These are phyloP conservation scores for Eumerus sabulonum DNA, from an alignment of 2,888 invertebrate species.

Conservation along the genomic window DNA sequence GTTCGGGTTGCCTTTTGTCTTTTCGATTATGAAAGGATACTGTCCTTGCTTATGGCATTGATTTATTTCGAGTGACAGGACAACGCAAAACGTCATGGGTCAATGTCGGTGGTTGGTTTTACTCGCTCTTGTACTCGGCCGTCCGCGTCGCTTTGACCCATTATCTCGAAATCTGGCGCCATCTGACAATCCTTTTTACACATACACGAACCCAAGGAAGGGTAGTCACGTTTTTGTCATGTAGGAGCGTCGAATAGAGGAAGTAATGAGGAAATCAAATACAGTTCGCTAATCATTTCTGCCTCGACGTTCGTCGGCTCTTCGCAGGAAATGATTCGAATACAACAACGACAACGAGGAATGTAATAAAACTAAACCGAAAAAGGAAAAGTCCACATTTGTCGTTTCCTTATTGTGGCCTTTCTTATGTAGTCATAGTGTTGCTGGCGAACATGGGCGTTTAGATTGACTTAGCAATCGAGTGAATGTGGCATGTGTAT, in stretches of 20 bases:
- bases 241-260: too few relatives aligned
- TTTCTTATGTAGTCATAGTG: background rate
- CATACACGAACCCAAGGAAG: constrained; percentile 2
- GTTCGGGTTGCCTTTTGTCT: constrained; percentile 2
- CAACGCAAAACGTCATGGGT: constrained; percentile 1
- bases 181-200: constrained; percentile 13
- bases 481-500: constrained; percentile 22
- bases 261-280: constrained; percentile 46
- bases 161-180: constrained; percentile 56
- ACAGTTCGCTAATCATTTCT: constrained; percentile 40
- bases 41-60: constrained; percentile 53
- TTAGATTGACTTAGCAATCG: constrained; percentile 17
- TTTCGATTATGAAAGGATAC: constrained; percentile 32
- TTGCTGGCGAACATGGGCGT: background rate
- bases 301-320: constrained; percentile 18
- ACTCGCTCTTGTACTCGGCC: constrained; percentile 17
- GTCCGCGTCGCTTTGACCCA: constrained; percentile 34
- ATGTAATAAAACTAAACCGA: constrained; percentile 17
- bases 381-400: constrained; percentile 18
- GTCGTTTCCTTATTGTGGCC: background rate
- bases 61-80: constrained; percentile 38
- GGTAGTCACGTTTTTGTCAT: background rate
- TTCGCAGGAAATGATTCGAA: background rate
- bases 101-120: background rate
- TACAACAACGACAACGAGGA: constrained; percentile 1